phyloP scores from a whole-genome alignment of 2,888 invertebrate species.

The Campoplex nolae region DNA sequence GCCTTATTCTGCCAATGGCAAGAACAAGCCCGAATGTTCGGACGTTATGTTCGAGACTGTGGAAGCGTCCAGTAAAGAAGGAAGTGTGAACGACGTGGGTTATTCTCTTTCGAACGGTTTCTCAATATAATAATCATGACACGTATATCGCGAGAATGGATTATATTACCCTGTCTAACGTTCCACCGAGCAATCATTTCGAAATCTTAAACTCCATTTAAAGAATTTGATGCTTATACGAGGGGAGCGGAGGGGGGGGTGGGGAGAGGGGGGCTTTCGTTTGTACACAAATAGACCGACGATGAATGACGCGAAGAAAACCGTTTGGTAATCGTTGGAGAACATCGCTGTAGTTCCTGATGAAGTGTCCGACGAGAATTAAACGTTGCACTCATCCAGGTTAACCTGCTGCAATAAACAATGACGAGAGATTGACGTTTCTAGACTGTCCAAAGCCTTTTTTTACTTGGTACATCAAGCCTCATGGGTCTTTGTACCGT shows the following conservation, averaged over 20 bases:
- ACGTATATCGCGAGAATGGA: slow-evolving; percentile 11
- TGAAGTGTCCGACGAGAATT: background rate
- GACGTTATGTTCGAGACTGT: background rate
- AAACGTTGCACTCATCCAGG: background rate
- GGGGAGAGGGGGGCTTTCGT: background rate
- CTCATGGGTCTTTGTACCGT: background rate
- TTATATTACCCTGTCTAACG: slow-evolving; percentile 26
- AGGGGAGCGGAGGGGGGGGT: background rate
- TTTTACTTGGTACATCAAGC: background rate
- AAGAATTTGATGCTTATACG: background rate
- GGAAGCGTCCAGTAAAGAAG: slow-evolving; percentile 29
- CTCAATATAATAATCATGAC: slow-evolving; percentile 49
- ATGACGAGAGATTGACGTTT: background rate
- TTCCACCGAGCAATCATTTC: slow-evolving; percentile 29
- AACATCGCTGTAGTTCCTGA: background rate
- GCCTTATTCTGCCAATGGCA: slow-evolving; percentile 37
- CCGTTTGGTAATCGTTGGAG: background rate
- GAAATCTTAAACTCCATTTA: slow-evolving; percentile 35
- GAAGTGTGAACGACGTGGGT: slow-evolving; percentile 44
- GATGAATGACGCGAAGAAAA: background rate
- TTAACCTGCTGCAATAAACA: background rate
- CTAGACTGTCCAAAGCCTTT: background rate
- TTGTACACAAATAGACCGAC: background rate
- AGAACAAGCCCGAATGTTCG: slow-evolving; percentile 37
- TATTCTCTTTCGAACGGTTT: slow-evolving; percentile 49